phyloP scores from a whole-genome alignment of 2,113 vertebrate species.

The Leuciscus idus region DNA sequence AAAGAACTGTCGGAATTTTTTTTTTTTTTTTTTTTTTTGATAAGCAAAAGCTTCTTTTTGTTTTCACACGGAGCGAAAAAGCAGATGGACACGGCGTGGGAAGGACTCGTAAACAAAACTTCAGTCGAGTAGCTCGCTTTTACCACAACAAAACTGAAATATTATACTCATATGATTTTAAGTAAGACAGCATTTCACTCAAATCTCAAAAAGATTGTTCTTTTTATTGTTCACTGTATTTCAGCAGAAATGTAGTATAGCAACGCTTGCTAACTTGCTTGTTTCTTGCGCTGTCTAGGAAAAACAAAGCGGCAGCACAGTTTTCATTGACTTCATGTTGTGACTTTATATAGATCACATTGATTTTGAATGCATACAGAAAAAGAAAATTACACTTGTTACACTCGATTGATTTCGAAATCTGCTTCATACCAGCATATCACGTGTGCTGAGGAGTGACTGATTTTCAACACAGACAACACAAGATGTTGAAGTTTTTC shows the following conservation, averaged over 20 bases:
- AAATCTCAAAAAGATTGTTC: not conserved
- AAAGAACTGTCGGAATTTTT: not conserved
- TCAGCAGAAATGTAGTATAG: not conserved
- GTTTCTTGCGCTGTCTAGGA: not conserved
- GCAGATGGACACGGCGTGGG: not conserved
- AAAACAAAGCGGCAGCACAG: not conserved
- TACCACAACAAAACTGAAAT: not conserved
- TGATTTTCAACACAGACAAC: not conserved
- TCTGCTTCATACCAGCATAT: not conserved
- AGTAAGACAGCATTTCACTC: not conserved
- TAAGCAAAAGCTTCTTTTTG: not conserved
- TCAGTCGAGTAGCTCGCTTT: slow-evolving; percentile 8
- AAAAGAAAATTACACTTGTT: not conserved
- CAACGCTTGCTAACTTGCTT: not conserved
- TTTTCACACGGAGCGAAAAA: slow-evolving; percentile 21
- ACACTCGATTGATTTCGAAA: not conserved
- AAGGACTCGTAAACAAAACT: slow-evolving; percentile 30
- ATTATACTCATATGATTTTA: not conserved
- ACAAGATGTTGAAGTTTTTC: slow-evolving; percentile 86
- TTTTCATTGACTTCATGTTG: not conserved
- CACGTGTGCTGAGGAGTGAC: slow-evolving; percentile 1
- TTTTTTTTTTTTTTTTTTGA: not conserved
- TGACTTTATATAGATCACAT: not conserved
- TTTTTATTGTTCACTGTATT: not conserved
- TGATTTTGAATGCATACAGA: not conserved